Evolutionary conservation across 1,140 invertebrate species (phyloP).

Genomic region (Colletes latitarsis): DNA sequence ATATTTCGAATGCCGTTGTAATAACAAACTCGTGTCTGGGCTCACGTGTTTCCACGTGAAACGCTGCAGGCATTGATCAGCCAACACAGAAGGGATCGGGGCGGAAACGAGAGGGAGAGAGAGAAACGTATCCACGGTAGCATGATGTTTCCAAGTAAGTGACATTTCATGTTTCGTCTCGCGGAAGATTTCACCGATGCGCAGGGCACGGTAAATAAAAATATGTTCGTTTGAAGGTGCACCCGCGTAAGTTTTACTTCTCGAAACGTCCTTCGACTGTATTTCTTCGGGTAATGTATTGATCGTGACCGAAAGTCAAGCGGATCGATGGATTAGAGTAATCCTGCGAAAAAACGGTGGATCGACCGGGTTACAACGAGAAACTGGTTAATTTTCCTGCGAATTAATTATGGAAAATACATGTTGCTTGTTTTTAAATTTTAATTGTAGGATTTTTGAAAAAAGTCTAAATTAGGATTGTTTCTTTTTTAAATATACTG

Average conservation of each 20-base stretch:
- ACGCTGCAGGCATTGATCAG: conserved; percentile 42
- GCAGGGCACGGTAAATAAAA: conserved; percentile 62
- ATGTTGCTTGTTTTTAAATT: too few species aligned
- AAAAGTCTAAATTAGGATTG: too few species aligned
- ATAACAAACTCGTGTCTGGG: conserved; percentile 31
- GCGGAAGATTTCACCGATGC: conserved; percentile 58
- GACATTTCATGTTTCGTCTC: conserved; percentile 66
- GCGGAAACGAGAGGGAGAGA: too few species aligned
- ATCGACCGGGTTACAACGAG: not conserved
- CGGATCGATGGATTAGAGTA: conserved; percentile 23
- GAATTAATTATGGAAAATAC: not conserved
- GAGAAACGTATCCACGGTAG: not conserved
- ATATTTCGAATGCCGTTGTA: conserved; percentile 16
- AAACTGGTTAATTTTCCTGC: not conserved
- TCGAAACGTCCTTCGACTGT: not conserved
- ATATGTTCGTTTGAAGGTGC: conserved; percentile 64
- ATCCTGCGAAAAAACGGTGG: not conserved
- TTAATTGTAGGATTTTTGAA: too few species aligned
- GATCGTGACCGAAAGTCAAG: conserved; percentile 13
- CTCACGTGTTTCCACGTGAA: not conserved
- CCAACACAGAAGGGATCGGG: not conserved
- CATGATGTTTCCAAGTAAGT: conserved; percentile 61
- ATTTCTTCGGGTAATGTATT: not conserved
- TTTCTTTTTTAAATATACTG: too few species aligned
- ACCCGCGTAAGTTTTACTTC: conserved; percentile 30